A percentile compares a stretch with the other conserved stretches of the same genome.
phyloP scores from a whole-genome alignment of 2,113 vertebrate species.

The Gracilinanus agilis region DNA sequence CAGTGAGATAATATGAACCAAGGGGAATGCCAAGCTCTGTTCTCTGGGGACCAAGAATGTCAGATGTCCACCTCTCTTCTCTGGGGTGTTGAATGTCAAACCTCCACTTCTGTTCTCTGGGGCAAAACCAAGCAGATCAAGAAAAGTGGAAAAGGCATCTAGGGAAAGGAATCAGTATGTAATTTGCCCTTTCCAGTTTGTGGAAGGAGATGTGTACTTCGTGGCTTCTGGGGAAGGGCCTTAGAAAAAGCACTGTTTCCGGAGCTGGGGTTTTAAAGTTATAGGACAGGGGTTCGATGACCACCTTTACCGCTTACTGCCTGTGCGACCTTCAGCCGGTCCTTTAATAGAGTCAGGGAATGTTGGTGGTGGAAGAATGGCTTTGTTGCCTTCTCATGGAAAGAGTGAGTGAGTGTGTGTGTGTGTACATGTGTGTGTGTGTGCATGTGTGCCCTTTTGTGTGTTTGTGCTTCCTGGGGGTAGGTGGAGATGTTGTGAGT shows the following conservation, averaged over 20 bases:
- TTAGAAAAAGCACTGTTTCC: background rate
- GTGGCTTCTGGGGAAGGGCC: background rate
- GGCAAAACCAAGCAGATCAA: background rate
- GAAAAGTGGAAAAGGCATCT: background rate
- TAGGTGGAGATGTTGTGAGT: background rate
- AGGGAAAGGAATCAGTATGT: background rate
- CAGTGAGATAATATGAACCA: background rate
- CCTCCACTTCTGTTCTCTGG: background rate
- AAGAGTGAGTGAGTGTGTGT: background rate
- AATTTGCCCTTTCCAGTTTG: background rate
- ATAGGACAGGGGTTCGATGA: background rate
- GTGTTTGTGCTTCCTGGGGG: background rate
- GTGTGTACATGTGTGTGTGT: background rate
- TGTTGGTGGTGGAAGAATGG: background rate
- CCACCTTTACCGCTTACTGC: background rate
- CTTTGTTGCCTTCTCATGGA: background rate
- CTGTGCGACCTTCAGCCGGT: background rate
- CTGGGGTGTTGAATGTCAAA: too few relatives aligned
- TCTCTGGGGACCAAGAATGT: background rate
- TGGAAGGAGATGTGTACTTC: background rate
- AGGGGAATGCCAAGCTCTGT: background rate
- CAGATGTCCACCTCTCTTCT: background rate
- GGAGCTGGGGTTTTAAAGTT: constrained; percentile 6
- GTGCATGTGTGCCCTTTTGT: background rate
- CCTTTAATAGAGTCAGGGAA: background rate